Conservation (phyloP, 1,140 invertebrate species). For the Hyles euphorbiae region DNA sequence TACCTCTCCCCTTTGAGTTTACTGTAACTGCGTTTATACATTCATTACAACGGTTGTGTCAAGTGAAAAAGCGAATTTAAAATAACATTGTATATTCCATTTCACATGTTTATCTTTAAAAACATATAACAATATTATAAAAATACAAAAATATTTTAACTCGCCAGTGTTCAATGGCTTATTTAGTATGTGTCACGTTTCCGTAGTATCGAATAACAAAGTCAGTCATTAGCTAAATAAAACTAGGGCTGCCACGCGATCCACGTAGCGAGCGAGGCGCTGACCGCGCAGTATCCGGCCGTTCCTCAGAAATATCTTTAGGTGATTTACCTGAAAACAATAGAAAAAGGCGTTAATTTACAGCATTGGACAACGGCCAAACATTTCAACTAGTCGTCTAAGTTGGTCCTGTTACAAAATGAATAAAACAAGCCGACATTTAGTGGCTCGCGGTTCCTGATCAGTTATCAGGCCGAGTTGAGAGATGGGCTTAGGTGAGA, state of each 20-base stretch:
- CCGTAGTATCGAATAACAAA: too few relatives aligned
- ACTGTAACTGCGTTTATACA: constrained; percentile 2
- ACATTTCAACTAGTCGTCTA: constrained; percentile 68
- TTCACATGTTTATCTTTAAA: too few relatives aligned
- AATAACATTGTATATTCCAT: too few relatives aligned
- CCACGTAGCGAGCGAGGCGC: too few relatives aligned
- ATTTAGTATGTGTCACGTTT: too few relatives aligned
- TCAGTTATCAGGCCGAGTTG: constrained; percentile 50
- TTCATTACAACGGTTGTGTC: neutral
- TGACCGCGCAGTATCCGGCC: constrained; percentile 23
- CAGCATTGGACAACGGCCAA: constrained; percentile 62
- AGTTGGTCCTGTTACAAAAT: constrained; percentile 63
- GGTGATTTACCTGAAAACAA: constrained; percentile 73
- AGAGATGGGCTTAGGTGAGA: constrained; percentile 60
- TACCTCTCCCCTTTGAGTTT: constrained; percentile 21
- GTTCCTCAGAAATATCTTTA: constrained; percentile 49
- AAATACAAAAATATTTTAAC: too few relatives aligned
- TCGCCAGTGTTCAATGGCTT: too few relatives aligned
- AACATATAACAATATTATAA: too few relatives aligned
- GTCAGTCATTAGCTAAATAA: too few relatives aligned
- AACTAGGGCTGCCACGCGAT: too few relatives aligned
- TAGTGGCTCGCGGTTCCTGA: constrained; percentile 43
- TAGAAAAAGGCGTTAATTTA: constrained; percentile 69
- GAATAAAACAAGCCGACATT: constrained; percentile 58
- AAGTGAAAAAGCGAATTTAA: too few relatives aligned